These are phyloP conservation scores for Pedicia rivosa DNA, from an alignment of 2,888 invertebrate genomes.

Conservation along the genomic window DNA sequence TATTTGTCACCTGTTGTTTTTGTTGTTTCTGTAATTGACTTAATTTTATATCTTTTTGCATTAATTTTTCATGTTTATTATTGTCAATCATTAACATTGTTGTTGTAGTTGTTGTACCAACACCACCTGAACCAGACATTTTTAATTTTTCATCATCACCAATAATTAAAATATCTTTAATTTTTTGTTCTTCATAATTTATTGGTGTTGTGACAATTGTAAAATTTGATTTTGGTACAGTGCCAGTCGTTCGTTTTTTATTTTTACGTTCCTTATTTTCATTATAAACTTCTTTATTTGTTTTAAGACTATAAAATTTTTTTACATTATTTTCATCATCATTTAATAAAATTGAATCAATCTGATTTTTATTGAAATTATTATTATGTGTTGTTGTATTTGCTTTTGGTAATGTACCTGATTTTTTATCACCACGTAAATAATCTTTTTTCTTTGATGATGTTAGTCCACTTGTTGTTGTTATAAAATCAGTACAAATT, in stretches of 20 bases:
- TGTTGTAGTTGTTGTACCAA: not conserved
- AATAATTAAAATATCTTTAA: not conserved
- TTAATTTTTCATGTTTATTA: too few relatives aligned
- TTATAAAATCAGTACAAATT: too few relatives aligned
- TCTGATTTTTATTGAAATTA: too few relatives aligned
- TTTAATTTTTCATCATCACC: not conserved
- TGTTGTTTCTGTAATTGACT: too few relatives aligned
- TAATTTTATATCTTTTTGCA: too few relatives aligned
- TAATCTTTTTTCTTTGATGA: not conserved
- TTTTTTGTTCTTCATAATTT: too few relatives aligned
- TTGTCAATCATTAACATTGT: too few relatives aligned
- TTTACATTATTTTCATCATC: too few relatives aligned
- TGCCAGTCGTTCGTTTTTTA: conserved; percentile 19
- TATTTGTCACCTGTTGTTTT: too few relatives aligned
- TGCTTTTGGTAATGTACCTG: conserved; percentile 2
- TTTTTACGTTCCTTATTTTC: not conserved
- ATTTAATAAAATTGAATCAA: too few relatives aligned
- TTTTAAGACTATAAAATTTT: too few relatives aligned
- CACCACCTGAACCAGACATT: not conserved
- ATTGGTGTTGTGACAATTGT: too few relatives aligned
- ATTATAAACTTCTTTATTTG: not conserved
- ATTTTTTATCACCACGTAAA: conserved; percentile 4
- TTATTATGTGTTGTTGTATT: not conserved
- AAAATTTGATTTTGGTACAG: conserved; percentile 27
- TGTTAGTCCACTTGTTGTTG: conserved; percentile 4